Base-by-base conservation (phyloP, 2,797 vertebrate species). In the Adelosebastes latens region DNA sequence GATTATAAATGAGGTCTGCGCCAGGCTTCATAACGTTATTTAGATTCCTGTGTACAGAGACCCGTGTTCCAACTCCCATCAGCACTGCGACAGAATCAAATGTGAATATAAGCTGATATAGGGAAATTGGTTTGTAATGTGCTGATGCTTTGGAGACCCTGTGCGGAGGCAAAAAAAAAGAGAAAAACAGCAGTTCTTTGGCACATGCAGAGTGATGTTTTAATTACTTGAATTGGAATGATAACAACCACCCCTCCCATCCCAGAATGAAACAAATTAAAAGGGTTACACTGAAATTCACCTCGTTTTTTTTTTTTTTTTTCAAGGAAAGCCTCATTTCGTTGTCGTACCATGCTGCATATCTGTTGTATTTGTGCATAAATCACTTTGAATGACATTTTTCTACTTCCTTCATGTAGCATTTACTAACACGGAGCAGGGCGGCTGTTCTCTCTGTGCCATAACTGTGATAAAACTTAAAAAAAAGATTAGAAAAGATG, bases 1-100 rank as follows among this genome's bases (percentile, higher is more conserved):
- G 97, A 96, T 97, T 99, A 97, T 98, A 98, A 99, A 99, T 99
- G 97, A 99, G 97, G 97, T 99, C 96, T 98, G 97, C 94, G 97
- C 96, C 96, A 95, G 96, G 96, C 96, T 78, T 97, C 96, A 95
- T 97, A 97, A 97, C 96, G 95, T 98, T 99, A 97, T 98, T 99
- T 98, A 98, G 97, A 97, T 97, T 98, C 96, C 95, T 95, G 97
- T 97, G 97, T 97, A 96, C 95, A 94, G 95, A 97, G 97, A 96
- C 96, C 87, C 82, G 83, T 93, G 94, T 97, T 97, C 96, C 95
- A 97, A 96, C 96, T 99, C 98, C 97, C 97, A 96, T 97, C 97
- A 99, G 98, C 96, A 95, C 94, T 93, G 96, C 95, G 93, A 96
- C 96, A 96, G 97, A 98, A 99, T 98, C 97, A 98, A 96, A 98